These are phyloP conservation scores for Dunckerocampus dactyliophorus DNA, from an alignment of 2,113 vertebrate species.

Conservation along the genomic window DNA sequence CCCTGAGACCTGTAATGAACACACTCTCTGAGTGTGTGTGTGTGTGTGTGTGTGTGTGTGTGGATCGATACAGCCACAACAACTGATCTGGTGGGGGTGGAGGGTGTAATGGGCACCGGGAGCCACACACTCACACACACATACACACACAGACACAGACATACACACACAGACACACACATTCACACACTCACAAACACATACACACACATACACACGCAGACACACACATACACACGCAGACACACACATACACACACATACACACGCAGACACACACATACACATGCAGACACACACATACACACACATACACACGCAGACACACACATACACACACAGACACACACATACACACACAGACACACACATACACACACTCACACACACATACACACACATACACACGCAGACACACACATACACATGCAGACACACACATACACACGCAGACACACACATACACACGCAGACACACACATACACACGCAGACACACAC, in stretches of 20 bases:
- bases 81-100: conserved; percentile 47
- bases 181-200: background rate
- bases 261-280: too few species aligned
- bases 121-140: conserved; percentile 8
- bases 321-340: too few species aligned
- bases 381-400: background rate
- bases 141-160: background rate
- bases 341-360: background rate
- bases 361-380: too few species aligned
- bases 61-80: conserved; percentile 63
- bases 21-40: conserved; percentile 56
- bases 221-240: background rate
- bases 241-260: background rate
- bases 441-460: background rate
- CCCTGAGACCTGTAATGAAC: conserved; percentile 67
- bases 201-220: conserved; percentile 10
- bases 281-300: conserved; percentile 1
- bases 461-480: too few species aligned
- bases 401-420: too few species aligned
- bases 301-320: too few species aligned
- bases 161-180: background rate
- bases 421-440: too few species aligned
- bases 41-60: conserved; percentile 50
- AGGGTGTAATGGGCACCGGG: conserved; percentile 42
- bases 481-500: too few species aligned